These are phyloP conservation scores for Leucoma salicis DNA, from an alignment of 2,888 invertebrate species.

Conservation along the genomic window DNA sequence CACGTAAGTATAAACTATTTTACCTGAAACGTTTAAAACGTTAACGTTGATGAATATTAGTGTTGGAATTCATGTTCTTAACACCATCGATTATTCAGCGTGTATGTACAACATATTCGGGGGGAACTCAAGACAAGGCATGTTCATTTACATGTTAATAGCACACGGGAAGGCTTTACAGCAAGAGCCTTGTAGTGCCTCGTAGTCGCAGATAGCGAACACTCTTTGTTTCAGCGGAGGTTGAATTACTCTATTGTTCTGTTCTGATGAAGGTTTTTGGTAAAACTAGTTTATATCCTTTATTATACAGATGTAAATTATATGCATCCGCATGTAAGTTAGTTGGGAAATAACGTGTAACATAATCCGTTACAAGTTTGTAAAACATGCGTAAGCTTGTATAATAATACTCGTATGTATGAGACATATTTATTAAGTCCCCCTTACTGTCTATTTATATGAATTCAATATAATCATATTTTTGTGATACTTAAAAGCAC, in stretches of 20 bases:
- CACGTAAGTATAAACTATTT: constrained; percentile 19
- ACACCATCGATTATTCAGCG: constrained; percentile 43
- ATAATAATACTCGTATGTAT: too few species aligned
- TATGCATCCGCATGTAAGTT: background rate
- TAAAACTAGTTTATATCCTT: background rate
- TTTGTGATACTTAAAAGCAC: too few species aligned
- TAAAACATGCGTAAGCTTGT: too few species aligned
- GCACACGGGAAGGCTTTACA: constrained; percentile 19
- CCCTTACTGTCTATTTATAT: too few species aligned
- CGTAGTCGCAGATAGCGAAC: constrained; percentile 30
- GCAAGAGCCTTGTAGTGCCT: constrained; percentile 27
- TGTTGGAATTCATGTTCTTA: constrained; percentile 36
- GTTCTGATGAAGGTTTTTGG: constrained; percentile 20
- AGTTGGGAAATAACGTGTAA: too few species aligned
- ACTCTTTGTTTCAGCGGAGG: constrained; percentile 33
- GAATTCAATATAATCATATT: too few species aligned
- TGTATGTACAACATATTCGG: constrained; percentile 44
- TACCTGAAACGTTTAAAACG: constrained; percentile 17
- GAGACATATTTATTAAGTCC: too few species aligned
- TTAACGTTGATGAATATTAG: constrained; percentile 25
- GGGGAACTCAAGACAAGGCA: constrained; percentile 47
- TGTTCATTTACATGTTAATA: constrained; percentile 74
- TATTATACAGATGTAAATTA: background rate
- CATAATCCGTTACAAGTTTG: too few species aligned
- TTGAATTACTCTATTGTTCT: constrained; percentile 35